Percentiles rank a stretch among this genome's conserved stretches.
Evolutionary conservation across 2,797 vertebrate genomes (phyloP).

Genomic region (Malurus leucopterus): DNA sequence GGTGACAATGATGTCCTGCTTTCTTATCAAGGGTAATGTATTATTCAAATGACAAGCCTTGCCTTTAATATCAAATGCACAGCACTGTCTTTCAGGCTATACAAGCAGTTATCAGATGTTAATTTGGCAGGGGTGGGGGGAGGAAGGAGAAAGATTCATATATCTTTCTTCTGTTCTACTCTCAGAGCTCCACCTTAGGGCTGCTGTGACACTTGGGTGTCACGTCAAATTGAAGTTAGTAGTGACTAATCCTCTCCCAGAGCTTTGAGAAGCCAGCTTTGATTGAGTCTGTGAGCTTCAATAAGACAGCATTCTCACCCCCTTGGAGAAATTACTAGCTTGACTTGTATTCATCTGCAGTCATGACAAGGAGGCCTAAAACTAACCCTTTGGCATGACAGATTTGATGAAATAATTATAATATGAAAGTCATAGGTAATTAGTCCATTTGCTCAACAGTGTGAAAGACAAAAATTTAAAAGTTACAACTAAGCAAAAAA

Average conservation of each 20-base stretch:
- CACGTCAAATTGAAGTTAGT: slow-evolving; percentile 10
- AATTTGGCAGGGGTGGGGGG: background rate
- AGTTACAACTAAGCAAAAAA: background rate
- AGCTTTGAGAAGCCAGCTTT: slow-evolving; percentile 35
- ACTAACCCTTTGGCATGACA: slow-evolving; percentile 9
- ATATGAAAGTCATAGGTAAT: background rate
- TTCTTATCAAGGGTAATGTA: background rate
- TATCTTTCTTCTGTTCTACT: background rate
- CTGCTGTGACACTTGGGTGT: background rate
- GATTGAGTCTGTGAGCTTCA: slow-evolving; percentile 20
- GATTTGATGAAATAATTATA: background rate
- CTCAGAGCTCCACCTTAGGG: background rate
- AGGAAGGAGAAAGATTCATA: background rate
- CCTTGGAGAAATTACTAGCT: slow-evolving; percentile 19
- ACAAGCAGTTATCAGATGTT: background rate
- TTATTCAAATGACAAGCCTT: background rate
- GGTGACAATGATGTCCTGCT: background rate
- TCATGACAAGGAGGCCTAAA: background rate
- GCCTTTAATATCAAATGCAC: background rate
- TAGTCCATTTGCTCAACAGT: background rate
- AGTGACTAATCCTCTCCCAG: slow-evolving; percentile 9
- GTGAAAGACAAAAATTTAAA: background rate
- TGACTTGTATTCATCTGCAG: slow-evolving; percentile 20
- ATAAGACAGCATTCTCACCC: background rate
- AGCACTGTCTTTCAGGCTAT: background rate